Conservation (phyloP, 2,113 vertebrate species). For the Lagopus muta region DNA sequence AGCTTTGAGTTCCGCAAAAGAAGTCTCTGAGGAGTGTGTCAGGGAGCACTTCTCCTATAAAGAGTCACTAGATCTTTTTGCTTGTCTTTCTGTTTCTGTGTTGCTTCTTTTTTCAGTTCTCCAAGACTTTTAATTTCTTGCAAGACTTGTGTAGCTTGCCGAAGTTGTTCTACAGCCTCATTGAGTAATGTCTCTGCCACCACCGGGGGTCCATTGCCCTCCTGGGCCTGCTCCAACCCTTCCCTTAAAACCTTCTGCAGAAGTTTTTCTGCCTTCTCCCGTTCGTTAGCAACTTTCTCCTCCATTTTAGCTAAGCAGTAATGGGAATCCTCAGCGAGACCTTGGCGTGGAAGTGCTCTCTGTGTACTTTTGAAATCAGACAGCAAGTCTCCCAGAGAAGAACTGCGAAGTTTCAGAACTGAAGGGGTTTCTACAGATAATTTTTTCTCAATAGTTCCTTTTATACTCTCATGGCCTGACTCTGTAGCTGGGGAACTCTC, state of each 20-base stretch:
- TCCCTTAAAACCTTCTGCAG: conserved; percentile 75
- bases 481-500: conserved; percentile 23
- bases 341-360: neutral
- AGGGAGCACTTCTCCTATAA: conserved; percentile 83
- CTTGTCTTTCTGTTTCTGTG: conserved; percentile 70
- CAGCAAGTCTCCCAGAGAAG: conserved; percentile 86
- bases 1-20: neutral
- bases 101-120: conserved; percentile 73
- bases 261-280: conserved; percentile 84
- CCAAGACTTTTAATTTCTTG: conserved; percentile 85
- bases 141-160: conserved; percentile 87
- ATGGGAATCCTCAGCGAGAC: neutral
- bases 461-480: neutral
- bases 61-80: conserved; percentile 86
- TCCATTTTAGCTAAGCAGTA: conserved; percentile 80
- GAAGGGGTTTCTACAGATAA: neutral
- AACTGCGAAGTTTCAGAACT: conserved; percentile 70
- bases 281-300: conserved; percentile 83
- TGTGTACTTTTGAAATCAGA: conserved; percentile 36
- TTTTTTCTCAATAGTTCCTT: neutral
- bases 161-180: conserved; percentile 89
- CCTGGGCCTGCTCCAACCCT: conserved; percentile 50
- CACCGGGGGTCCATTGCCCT: conserved; percentile 43
- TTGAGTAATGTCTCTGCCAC: conserved; percentile 82
- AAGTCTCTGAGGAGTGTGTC: conserved; percentile 9